These are phyloP conservation scores for Menidia beryllina DNA, from an alignment of 2,113 vertebrate species.

Conservation along the genomic window DNA sequence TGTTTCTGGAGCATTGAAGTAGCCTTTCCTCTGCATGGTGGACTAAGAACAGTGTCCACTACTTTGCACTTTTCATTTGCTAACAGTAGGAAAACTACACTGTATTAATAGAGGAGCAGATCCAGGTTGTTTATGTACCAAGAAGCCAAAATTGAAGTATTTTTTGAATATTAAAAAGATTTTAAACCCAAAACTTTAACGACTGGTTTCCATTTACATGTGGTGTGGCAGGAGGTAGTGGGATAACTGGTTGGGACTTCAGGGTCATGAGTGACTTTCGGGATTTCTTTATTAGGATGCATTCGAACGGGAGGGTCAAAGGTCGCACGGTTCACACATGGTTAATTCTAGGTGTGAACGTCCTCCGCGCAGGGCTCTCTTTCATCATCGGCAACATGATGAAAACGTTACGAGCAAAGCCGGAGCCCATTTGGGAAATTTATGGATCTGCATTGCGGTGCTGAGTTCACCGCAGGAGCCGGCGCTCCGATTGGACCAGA, in stretches of 20 bases:
- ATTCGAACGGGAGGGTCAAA: background rate
- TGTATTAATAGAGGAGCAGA: constrained; percentile 67
- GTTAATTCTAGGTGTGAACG: background rate
- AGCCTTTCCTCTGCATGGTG: constrained; percentile 62
- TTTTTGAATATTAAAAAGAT: constrained; percentile 82
- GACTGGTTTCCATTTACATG: constrained; percentile 30
- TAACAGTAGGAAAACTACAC: constrained; percentile 72
- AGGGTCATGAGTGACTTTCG: background rate
- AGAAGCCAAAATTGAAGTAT: constrained; percentile 77
- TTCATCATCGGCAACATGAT: background rate
- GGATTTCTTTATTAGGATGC: background rate
- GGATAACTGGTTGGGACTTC: background rate
- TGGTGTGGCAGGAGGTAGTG: constrained; percentile 11
- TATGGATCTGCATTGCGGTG: constrained; percentile 66
- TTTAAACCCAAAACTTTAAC: constrained; percentile 43
- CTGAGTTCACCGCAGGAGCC: constrained; percentile 13
- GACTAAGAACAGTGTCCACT: constrained; percentile 60
- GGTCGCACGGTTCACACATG: constrained; percentile 15
- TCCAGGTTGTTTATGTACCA: constrained; percentile 74
- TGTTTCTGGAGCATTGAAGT: constrained; percentile 63
- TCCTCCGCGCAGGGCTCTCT: background rate
- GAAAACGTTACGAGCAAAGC: constrained; percentile 1
- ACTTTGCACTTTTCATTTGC: constrained; percentile 81
- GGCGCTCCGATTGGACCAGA: background rate
- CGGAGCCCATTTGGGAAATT: constrained; percentile 49